Base-by-base conservation (phyloP, 2,113 vertebrate genomes). In the Potamarius usumacintae region DNA sequence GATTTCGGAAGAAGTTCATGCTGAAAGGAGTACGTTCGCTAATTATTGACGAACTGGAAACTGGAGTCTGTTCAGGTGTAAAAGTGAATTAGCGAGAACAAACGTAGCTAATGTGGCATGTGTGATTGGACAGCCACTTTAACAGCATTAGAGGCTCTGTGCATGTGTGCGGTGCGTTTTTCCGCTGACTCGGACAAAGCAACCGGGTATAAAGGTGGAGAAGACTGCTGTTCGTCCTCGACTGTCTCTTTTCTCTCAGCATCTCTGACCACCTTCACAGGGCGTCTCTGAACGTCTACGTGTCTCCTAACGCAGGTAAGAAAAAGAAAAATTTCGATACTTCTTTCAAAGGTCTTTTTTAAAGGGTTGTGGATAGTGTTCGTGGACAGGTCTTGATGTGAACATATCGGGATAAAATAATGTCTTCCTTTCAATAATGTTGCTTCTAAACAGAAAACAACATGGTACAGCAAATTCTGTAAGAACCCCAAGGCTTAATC, bases 121-220 rank as follows among this genome's bases (percentile, higher is more conserved):
- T 72, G 85, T 72, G 71, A 90, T 87, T 82, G 85, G 62, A 90
- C 87, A 89, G 85, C 83, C 87, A 83, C 87, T 90, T 42, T 87
- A 82, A 82, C 63, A 27, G 82, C 65, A 72, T 72, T 67, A 63
- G n/a, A 60, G 52, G 65, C 48, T 83, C n/a, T 85, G 67, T 82
- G 71, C 9, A 57, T 5, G 22, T 11, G 22, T 14, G 42, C 42
- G 55, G 8, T 30, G 76, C 6, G 22, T 1, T 71, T 91, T 92
- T 92, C 90, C 87, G 82, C 88, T 90, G 91, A 90, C 50, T 27
- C 60, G 52, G 74, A 12, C 34, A 50, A 84, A 90, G 6, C 67
- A 20, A 86, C 83, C 79, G 80, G 86, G 76, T 91, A 94, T 95
- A 95, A 93, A 93, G 27, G 58, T 12, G 18, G 85, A 60, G 3